Percentiles rank a stretch among this genome's conserved stretches.
Conservation (phyloP, 2,888 invertebrate species). For the Lochmaea capreae region DNA sequence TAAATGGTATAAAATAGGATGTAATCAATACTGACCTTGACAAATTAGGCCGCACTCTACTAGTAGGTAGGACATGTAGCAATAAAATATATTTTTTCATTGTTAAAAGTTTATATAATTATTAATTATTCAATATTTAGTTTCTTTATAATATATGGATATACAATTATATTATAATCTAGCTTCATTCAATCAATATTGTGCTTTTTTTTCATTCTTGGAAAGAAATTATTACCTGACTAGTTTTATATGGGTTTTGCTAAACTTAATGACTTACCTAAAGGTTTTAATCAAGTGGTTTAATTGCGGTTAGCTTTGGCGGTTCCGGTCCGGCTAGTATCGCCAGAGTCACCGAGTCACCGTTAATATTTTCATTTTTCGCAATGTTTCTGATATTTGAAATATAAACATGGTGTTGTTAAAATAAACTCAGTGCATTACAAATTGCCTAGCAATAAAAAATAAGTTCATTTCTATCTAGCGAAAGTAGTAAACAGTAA, state of each 20-base stretch:
- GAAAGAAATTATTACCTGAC: neutral
- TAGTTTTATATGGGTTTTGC: neutral
- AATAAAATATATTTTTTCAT: neutral
- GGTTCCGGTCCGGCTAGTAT: neutral
- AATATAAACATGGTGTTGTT: neutral
- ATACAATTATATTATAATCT: no score
- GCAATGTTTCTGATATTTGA: neutral
- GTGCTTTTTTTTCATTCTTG: neutral
- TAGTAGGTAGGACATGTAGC: neutral
- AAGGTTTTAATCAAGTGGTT: neutral
- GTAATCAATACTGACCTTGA: neutral
- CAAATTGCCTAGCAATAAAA: neutral
- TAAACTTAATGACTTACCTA: neutral
- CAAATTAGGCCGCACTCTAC: neutral
- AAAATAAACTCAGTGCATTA: neutral
- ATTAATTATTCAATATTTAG: no score
- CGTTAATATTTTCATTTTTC: conserved; percentile 2
- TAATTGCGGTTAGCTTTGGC: neutral
- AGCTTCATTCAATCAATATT: no score
- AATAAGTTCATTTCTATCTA: neutral
- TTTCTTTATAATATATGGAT: no score
- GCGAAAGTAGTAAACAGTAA: neutral
- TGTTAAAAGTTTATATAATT: neutral
- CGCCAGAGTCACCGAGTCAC: neutral
- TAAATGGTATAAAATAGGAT: neutral